These are phyloP conservation scores for Linurgus olivaceus DNA, from an alignment of 2,797 vertebrate species.

Conservation along the genomic window DNA sequence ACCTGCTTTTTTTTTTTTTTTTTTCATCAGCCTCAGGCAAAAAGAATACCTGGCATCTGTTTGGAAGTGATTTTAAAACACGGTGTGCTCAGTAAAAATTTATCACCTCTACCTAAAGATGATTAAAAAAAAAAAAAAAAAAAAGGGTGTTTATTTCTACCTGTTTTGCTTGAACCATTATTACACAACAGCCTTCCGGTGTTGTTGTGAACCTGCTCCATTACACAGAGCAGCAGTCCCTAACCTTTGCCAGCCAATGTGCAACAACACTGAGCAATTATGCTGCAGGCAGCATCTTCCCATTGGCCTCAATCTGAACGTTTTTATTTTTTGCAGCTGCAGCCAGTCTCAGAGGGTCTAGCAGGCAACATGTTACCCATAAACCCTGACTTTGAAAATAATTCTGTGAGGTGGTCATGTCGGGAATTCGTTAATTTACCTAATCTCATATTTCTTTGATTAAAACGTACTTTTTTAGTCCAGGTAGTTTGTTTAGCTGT, in stretches of 20 bases:
- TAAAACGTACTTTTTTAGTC: background rate
- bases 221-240: constrained; percentile 19
- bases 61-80: constrained; percentile 5
- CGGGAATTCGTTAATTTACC: background rate
- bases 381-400: background rate
- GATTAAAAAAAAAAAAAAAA: too few species aligned
- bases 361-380: background rate
- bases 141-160: background rate
- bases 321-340: constrained; percentile 35
- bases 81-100: background rate
- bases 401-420: background rate
- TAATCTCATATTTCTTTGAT: background rate
- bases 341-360: constrained; percentile 9
- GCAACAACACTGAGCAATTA: constrained; percentile 4
- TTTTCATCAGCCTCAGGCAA: background rate
- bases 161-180: background rate
- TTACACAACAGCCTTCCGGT: background rate
- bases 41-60: background rate
- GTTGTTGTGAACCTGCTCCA: constrained; percentile 4
- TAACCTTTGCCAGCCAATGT: constrained; percentile 12
- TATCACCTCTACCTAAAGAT: background rate
- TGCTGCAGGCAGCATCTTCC: constrained; percentile 39
- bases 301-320: constrained; percentile 17
- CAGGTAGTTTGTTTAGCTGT: background rate
- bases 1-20: background rate